phyloP scores from a whole-genome alignment of 2,797 vertebrate genomes.

The Chromobotia macracanthus region DNA sequence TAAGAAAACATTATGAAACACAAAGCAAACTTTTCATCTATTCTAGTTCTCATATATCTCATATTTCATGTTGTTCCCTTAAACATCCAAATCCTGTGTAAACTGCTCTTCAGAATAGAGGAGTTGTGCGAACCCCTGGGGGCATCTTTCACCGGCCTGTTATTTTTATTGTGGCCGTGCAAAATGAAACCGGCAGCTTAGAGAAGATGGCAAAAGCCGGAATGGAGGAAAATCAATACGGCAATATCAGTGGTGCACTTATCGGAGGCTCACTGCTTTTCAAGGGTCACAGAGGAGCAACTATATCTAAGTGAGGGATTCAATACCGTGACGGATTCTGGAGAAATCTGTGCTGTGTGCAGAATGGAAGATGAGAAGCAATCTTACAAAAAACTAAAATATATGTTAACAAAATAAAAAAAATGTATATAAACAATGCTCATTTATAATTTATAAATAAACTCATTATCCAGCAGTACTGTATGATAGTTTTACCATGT shows the following conservation, averaged over 20 bases:
- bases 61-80: conserved; percentile 34
- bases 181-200: conserved; percentile 80
- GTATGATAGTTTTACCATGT: neutral
- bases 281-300: conserved; percentile 80
- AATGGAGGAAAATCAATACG: conserved; percentile 83
- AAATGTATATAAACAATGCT: neutral
- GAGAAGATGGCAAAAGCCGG: conserved; percentile 66
- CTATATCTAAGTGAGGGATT: conserved; percentile 78
- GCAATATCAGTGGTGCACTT: conserved; percentile 85
- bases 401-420: neutral
- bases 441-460: too few species aligned
- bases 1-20: neutral
- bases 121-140: conserved; percentile 55
- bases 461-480: neutral
- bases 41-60: conserved; percentile 29
- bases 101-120: conserved; percentile 34
- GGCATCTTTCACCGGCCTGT: conserved; percentile 79
- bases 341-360: conserved; percentile 50
- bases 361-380: neutral
- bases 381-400: neutral
- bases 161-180: conserved; percentile 82
- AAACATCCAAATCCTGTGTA: conserved; percentile 42
- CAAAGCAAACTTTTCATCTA: neutral
- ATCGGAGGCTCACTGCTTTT: conserved; percentile 77
- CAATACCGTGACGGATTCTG: conserved; percentile 77